Evolutionary conservation across 1,140 invertebrate species (phyloP), one percentile per base, ranked within the genome.

Genomic region (Cyclargus thomasi): DNA sequence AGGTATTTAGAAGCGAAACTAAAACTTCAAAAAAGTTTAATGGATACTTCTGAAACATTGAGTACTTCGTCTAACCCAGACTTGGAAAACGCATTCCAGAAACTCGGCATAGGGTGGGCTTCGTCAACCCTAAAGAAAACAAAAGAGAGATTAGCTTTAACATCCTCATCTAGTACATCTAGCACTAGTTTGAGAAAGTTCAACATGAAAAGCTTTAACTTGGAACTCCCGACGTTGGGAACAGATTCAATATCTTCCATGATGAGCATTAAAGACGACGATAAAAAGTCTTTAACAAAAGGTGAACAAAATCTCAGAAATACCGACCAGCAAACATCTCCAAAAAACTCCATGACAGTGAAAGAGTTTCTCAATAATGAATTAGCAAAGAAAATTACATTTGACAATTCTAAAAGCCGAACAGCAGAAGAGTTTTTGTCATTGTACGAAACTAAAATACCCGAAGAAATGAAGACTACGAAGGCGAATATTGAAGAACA

Each of bases 91-190:
- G 93, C 92, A 57, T 90, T 93, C 39, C 92, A 91, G 75, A 93
- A 91, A 74, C 87, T 93, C 21, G 93, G 92, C 11, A 92, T 94
- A 79, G 92, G 91, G 2, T 95, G 94, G 94, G 93, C 93, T 5
- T 91, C 93, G 1, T 91, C 93, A 1, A 94, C 93, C 1, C 82
- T 94, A 35, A 93, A 93, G 68, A 95, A 94, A 82, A 94, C 93
- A 8, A 92, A 93, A 23, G 92, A 94, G 75, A 91, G 93, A 1
- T 90, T 93, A 67, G 93, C 93, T 35, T 77, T 94, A 17, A 93
- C 93, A 14, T 86, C 94, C 8, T 93, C 93, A 4, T 94, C 93
- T 0, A 94, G 93, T 36, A 93, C 93, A 0, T 90, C 90, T 10
- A 90, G 90, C 70, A 81, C 88, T 7, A 90, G 88, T 75, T 66